A percentile compares a stretch with the other conserved stretches of the same genome.
phyloP scores from a whole-genome alignment of 1,140 invertebrate genomes.

The Cotesia vestalis region DNA sequence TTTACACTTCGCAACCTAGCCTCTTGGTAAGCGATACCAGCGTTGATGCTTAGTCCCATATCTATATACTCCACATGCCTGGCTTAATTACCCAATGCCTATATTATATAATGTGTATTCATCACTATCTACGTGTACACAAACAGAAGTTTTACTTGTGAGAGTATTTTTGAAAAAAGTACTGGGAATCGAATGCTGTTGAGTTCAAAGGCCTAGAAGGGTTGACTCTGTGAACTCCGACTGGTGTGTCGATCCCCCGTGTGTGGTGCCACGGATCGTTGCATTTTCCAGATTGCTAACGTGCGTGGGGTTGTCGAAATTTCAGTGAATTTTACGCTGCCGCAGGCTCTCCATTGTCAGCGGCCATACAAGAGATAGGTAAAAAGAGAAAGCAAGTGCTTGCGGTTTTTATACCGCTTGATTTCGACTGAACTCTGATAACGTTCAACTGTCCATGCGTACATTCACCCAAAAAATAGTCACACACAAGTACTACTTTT shows the following conservation, averaged over 20 bases:
- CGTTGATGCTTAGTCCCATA: not conserved
- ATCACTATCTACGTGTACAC: not conserved
- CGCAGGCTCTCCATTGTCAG: slow-evolving; percentile 25
- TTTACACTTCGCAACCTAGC: slow-evolving; percentile 46
- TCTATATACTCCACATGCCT: slow-evolving; percentile 21
- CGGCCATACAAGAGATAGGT: not conserved
- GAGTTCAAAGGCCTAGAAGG: slow-evolving; percentile 32
- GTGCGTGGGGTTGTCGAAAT: slow-evolving; percentile 27
- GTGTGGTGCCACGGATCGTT: slow-evolving; percentile 33
- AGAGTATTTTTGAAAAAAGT: not conserved
- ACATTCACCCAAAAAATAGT: slow-evolving; percentile 1
- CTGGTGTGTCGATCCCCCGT: slow-evolving; percentile 9
- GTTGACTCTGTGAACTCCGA: slow-evolving; percentile 16
- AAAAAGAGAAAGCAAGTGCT: not conserved
- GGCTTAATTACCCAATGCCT: not conserved
- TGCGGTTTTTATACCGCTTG: slow-evolving; percentile 10
- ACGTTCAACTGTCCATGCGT: slow-evolving; percentile 4
- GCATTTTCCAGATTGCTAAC: slow-evolving; percentile 38
- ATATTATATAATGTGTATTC: not conserved
- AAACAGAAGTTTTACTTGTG: not conserved
- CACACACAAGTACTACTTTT: not conserved
- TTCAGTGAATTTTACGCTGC: slow-evolving; percentile 35
- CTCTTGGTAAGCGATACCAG: slow-evolving; percentile 14
- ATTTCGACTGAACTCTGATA: slow-evolving; percentile 13
- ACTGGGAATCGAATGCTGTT: not conserved